These are phyloP conservation scores for Gymnopithys bicolor DNA, from an alignment of 2,797 vertebrate genomes.

Conservation along the genomic window DNA sequence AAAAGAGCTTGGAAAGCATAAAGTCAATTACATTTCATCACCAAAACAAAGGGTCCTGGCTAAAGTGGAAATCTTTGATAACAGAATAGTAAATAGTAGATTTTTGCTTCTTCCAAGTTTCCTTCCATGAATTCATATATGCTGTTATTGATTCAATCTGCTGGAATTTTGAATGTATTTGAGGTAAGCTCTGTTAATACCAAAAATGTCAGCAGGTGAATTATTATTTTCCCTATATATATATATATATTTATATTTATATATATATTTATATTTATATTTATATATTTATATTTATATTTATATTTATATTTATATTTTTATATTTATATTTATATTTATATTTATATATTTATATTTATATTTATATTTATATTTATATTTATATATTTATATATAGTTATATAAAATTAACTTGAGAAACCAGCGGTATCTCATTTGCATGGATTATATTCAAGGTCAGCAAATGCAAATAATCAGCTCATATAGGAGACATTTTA, in stretches of 20 bases:
- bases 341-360: background rate
- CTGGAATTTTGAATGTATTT: background rate
- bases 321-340: too few relatives aligned
- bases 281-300: too few relatives aligned
- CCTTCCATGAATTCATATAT: background rate
- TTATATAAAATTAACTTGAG: background rate
- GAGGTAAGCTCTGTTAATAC: background rate
- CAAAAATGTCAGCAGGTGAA: slow-evolving; percentile 2
- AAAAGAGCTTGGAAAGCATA: background rate
- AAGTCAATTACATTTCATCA: background rate
- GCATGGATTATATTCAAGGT: background rate
- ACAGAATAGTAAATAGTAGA: background rate
- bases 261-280: background rate
- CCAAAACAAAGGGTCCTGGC: background rate
- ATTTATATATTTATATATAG: too few relatives aligned
- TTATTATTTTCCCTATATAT: background rate
- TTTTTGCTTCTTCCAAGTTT: background rate
- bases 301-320: too few relatives aligned
- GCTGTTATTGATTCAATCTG: background rate
- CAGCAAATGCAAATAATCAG: background rate
- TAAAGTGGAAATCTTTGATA: background rate
- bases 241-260: background rate
- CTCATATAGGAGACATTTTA: background rate
- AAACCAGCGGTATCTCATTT: background rate
- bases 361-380: too few relatives aligned